Evolutionary conservation across 2,888 invertebrate genomes (phyloP).

Genomic region (Scrobipalpa costella): DNA sequence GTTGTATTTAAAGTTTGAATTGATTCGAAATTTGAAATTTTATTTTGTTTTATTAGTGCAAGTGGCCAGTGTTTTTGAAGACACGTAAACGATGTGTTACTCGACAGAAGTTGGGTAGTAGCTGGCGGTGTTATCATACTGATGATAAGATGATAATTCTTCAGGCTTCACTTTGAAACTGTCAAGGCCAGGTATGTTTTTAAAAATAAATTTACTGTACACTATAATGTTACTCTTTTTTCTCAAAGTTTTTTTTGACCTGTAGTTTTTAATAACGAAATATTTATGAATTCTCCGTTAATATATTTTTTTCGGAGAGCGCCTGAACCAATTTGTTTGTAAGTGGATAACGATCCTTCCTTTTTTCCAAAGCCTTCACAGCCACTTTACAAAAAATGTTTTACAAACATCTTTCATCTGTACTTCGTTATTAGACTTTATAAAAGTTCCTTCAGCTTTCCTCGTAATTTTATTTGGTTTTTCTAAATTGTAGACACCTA

Average conservation of each 20-base stretch:
- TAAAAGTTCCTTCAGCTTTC: constrained; percentile 5
- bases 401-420: neutral
- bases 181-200: constrained; percentile 51
- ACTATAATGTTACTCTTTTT: constrained; percentile 4
- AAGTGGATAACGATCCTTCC: neutral
- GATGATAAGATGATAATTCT: constrained; percentile 59
- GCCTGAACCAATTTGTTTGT: neutral
- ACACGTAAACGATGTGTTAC: constrained; percentile 58
- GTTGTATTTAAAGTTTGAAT: neutral
- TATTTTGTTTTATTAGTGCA: constrained; percentile 36
- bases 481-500: neutral
- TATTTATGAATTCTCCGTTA: neutral
- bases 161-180: constrained; percentile 43
- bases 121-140: constrained; percentile 43
- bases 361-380: neutral
- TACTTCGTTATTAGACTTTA: neutral
- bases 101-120: constrained; percentile 61
- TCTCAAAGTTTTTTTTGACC: neutral
- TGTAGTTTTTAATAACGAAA: neutral
- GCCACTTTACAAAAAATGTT: neutral
- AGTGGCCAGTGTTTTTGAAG: constrained; percentile 47
- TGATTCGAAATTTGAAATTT: constrained; percentile 3
- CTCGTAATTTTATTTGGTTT: neutral
- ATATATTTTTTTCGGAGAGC: neutral
- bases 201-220: neutral